phyloP scores from a whole-genome alignment of 37 sponge, comb jelly and placozoan species.

The Beroe ovata region DNA sequence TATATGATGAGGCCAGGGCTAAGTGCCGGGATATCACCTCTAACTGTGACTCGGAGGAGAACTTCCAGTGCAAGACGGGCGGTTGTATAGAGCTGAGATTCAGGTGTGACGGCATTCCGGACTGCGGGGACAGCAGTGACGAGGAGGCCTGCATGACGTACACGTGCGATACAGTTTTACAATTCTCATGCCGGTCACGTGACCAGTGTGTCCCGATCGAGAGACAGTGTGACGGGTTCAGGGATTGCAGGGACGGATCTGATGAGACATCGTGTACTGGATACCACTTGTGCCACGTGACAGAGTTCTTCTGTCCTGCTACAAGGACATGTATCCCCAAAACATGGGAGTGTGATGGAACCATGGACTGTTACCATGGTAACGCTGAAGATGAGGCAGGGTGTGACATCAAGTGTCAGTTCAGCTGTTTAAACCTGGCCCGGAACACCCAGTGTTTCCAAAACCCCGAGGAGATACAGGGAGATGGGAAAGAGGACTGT shows the following conservation, averaged over 20 bases:
- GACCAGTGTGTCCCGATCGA: conserved; percentile 37
- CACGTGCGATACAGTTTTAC: neutral
- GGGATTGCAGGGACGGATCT: conserved; percentile 4
- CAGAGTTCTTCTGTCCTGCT: neutral
- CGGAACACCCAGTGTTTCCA: neutral
- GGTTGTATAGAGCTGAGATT: conserved; percentile 19
- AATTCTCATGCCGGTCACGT: neutral
- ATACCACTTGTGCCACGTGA: neutral
- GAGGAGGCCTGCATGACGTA: conserved; percentile 7
- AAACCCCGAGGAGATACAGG: neutral
- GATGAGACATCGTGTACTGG: conserved; percentile 15
- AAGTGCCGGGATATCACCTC: neutral
- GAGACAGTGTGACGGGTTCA: neutral
- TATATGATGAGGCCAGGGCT: neutral
- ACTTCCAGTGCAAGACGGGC: conserved; percentile 10
- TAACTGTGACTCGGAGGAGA: neutral
- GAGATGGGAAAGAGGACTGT: conserved; percentile 37
- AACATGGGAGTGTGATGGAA: conserved; percentile 13
- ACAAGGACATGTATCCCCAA: conserved; percentile 17
- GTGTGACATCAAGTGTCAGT: neutral
- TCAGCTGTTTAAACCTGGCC: neutral
- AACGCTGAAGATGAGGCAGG: conserved; percentile 38
- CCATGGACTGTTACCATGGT: neutral
- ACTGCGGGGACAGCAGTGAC: conserved; percentile 51
- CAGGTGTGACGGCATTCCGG: conserved; percentile 23